These are phyloP conservation scores for human DNA, from an alignment of 2,113 vertebrate species.

Conservation along the genomic window GRCh38 chr9:128082001-128082500, in stretches of 20 bases:
- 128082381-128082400: neutral
- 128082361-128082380: neutral
- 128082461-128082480: neutral
- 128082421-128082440: neutral
- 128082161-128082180: neutral
- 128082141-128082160: neutral
- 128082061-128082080: conserved; percentile 23
- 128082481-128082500: neutral
- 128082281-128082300: neutral
- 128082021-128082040: neutral
- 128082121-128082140: neutral
- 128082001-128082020: neutral
- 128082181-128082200: neutral
- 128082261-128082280: neutral
- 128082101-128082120: neutral
- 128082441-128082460: neutral
- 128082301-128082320: neutral
- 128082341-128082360: neutral
- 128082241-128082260: conserved; percentile 17
- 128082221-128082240: conserved; percentile 39
- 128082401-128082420: neutral
- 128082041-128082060: conserved; percentile 20
- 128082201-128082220: conserved; percentile 14
- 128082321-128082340: neutral
- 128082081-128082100: neutral